These are phyloP conservation scores for Caenorhabditis remanei DNA, from an alignment of 1,140 invertebrate genomes.

Conservation along the genomic window DNA sequence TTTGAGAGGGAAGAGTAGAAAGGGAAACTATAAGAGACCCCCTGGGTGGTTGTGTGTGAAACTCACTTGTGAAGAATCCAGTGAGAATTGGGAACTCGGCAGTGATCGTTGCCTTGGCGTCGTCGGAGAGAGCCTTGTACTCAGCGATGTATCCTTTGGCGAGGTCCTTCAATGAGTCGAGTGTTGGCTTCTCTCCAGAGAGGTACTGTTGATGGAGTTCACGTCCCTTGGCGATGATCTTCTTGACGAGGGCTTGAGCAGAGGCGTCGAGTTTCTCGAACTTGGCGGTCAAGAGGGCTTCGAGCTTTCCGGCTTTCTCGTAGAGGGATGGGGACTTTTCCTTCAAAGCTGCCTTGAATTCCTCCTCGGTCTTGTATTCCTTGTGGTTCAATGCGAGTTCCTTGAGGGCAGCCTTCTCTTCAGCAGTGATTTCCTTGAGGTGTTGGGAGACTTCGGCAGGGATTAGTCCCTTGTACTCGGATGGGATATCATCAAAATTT, in stretches of 20 bases:
- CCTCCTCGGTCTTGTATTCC: slow-evolving; percentile 65
- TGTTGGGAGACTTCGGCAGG: slow-evolving; percentile 62
- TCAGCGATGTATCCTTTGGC: slow-evolving; percentile 60
- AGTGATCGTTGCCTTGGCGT: slow-evolving; percentile 63
- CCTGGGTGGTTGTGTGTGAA: background rate
- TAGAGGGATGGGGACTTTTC: slow-evolving; percentile 65
- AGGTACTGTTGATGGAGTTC: slow-evolving; percentile 59
- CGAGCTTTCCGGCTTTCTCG: slow-evolving; percentile 61
- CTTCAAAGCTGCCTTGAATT: slow-evolving; percentile 64
- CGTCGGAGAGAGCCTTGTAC: slow-evolving; percentile 64
- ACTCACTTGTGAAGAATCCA: slow-evolving; percentile 62
- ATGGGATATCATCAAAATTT: slow-evolving; percentile 61
- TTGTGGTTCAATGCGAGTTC: slow-evolving; percentile 62
- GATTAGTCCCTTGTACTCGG: slow-evolving; percentile 61
- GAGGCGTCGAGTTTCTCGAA: slow-evolving; percentile 60
- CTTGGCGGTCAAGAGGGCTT: slow-evolving; percentile 60
- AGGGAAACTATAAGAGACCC: background rate
- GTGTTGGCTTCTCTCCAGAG: slow-evolving; percentile 56
- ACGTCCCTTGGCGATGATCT: slow-evolving; percentile 61
- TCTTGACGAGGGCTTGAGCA: slow-evolving; percentile 63
- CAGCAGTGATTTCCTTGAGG: slow-evolving; percentile 64
- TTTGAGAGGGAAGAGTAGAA: background rate
- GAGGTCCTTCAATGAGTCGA: slow-evolving; percentile 53
- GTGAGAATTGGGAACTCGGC: slow-evolving; percentile 63
- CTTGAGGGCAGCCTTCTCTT: slow-evolving; percentile 66